Conservation (phyloP, 2,113 vertebrate genomes). For the Anguilla japonica region DNA sequence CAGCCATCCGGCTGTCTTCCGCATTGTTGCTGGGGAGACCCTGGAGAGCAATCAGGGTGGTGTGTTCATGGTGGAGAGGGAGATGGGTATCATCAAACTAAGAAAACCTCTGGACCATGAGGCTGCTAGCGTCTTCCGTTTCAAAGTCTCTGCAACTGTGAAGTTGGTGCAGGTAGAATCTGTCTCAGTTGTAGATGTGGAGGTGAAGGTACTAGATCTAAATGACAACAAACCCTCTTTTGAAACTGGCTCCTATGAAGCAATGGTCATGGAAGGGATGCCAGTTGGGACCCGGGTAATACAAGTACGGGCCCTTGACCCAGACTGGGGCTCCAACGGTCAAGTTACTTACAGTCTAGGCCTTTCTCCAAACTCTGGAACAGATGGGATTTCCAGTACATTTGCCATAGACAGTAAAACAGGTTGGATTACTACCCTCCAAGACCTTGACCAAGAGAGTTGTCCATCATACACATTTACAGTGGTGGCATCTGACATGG, state of each 20-base stretch:
- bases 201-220: constrained; percentile 88
- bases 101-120: constrained; percentile 88
- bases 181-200: constrained; percentile 85
- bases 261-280: constrained; percentile 94
- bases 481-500: constrained; percentile 88
- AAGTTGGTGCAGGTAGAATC: constrained; percentile 81
- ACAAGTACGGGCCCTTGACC: constrained; percentile 85
- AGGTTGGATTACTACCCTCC: constrained; percentile 92
- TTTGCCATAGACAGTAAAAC: constrained; percentile 91
- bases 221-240: constrained; percentile 95
- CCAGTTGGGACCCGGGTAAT: constrained; percentile 85
- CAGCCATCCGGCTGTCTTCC: constrained; percentile 74
- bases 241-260: constrained; percentile 83
- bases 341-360: constrained; percentile 88
- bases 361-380: constrained; percentile 63
- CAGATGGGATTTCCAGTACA: constrained; percentile 64
- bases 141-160: constrained; percentile 86
- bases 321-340: constrained; percentile 90
- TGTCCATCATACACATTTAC: constrained; percentile 84
- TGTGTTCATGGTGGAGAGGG: constrained; percentile 85
- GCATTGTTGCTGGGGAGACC: constrained; percentile 79
- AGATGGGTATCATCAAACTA: constrained; percentile 83
- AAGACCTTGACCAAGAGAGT: constrained; percentile 86
- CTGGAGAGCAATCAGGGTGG: constrained; percentile 83
- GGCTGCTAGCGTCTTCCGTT: constrained; percentile 76